These are phyloP conservation scores for Anser cygnoides DNA, from an alignment of 2,113 vertebrate genomes.

Conservation along the genomic window DNA sequence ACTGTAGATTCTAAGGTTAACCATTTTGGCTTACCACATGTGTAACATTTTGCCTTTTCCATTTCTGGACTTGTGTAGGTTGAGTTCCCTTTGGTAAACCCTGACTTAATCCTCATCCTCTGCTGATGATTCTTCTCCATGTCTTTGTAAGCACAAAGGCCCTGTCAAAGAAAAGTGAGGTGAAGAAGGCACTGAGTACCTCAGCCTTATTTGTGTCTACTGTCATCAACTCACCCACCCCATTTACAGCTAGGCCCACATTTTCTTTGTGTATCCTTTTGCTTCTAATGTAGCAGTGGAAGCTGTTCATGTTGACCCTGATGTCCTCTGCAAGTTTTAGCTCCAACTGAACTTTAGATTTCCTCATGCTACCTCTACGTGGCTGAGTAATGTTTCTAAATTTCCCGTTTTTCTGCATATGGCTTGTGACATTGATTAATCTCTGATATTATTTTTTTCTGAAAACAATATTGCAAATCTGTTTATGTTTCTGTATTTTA, in stretches of 20 bases:
- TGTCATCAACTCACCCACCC: neutral
- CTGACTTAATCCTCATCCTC: neutral
- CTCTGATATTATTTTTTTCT: neutral
- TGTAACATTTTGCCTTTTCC: neutral
- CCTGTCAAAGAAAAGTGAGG: neutral
- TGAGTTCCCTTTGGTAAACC: neutral
- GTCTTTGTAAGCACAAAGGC: neutral
- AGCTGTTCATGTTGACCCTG: neutral
- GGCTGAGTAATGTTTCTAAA: neutral
- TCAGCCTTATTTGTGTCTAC: neutral
- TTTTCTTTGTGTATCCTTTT: neutral
- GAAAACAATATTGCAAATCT: neutral
- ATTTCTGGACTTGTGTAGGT: neutral
- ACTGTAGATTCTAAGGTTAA: neutral
- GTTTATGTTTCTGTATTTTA: neutral
- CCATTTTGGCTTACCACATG: neutral
- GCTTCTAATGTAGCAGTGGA: neutral
- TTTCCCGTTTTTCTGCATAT: neutral
- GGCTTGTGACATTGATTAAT: neutral
- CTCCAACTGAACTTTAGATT: neutral
- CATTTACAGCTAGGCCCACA: neutral
- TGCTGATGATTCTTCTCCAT: neutral
- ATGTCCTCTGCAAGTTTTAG: neutral
- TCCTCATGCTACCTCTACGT: neutral
- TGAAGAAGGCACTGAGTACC: neutral